Percentiles rank a stretch among this genome's conserved stretches.
Evolutionary conservation across 2,113 vertebrate species (phyloP).

Genomic region (Dendrocopos noguchii): DNA sequence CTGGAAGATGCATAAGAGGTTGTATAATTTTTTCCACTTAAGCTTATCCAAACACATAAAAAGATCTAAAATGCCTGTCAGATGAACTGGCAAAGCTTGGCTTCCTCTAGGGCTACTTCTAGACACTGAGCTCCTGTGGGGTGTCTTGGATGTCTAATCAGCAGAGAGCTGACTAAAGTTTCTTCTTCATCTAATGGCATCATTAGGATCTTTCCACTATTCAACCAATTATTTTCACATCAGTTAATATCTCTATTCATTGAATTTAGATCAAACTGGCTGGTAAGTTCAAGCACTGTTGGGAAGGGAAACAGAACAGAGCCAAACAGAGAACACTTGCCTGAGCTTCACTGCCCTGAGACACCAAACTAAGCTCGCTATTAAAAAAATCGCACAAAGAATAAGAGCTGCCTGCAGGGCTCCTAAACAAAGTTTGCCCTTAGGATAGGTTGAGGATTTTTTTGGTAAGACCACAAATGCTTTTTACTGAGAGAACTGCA

Average conservation of each 20-base stretch:
- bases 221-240: neutral
- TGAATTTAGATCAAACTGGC: neutral
- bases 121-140: neutral
- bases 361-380: neutral
- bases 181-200: neutral
- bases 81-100: neutral
- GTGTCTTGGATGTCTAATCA: neutral
- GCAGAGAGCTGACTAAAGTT: neutral
- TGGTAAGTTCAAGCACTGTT: neutral
- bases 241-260: neutral
- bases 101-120: neutral
- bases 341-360: neutral
- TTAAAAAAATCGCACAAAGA: neutral
- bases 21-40: neutral
- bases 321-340: neutral
- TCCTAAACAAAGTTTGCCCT: neutral
- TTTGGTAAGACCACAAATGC: neutral
- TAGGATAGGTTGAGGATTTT: neutral
- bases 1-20: neutral
- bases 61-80: neutral
- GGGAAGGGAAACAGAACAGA: neutral
- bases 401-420: too few species aligned
- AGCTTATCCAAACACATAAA: neutral
- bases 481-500: neutral
- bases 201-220: neutral